These are phyloP conservation scores for Graptemys geographica DNA, from an alignment of 2,797 vertebrate species.

Conservation along the genomic window DNA sequence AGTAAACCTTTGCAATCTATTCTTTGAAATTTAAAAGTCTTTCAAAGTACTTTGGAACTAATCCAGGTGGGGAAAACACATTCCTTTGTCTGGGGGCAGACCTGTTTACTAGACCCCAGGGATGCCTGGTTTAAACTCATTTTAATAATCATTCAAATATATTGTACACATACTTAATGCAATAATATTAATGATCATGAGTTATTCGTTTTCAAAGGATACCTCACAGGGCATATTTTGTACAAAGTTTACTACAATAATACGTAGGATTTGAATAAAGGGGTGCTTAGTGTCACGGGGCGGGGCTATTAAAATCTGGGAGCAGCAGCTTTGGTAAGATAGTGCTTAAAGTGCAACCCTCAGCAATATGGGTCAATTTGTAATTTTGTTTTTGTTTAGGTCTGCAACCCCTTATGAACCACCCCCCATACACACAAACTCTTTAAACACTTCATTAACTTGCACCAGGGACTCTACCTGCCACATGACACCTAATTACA, in stretches of 20 bases:
- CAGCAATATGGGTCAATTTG: neutral
- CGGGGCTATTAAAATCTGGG: neutral
- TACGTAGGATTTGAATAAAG: neutral
- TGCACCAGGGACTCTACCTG: neutral
- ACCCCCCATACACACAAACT: no score
- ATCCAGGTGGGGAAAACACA: neutral
- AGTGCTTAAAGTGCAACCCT: neutral
- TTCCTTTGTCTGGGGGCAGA: neutral
- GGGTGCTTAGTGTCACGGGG: neutral
- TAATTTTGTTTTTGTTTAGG: neutral
- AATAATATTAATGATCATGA: neutral
- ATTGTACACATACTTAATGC: neutral
- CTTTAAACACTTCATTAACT: neutral
- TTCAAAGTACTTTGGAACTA: neutral
- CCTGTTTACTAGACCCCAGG: neutral
- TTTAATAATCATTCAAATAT: neutral
- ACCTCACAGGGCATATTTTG: neutral
- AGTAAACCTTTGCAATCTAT: neutral
- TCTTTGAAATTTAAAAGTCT: neutral
- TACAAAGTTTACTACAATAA: neutral
- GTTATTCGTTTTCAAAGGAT: neutral
- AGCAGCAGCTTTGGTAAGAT: neutral
- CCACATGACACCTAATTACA: neutral
- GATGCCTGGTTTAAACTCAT: neutral
- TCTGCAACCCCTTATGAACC: neutral